Evolutionary conservation across 2,888 invertebrate species (phyloP), one percentile per base, ranked within the genome.

Genomic region (Morinoia aosen): DNA sequence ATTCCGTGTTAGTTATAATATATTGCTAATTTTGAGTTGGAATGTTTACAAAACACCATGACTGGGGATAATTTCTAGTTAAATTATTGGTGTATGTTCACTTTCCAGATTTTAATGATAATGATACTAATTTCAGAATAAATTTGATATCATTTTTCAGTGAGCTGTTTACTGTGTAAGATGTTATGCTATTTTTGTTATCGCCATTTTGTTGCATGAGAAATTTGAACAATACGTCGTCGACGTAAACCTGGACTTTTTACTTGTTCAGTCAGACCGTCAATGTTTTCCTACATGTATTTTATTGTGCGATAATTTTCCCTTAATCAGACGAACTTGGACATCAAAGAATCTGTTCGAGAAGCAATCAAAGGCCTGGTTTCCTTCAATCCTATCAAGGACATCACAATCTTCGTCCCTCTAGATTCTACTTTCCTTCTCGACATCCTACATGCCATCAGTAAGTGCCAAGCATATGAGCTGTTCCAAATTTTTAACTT

Each of bases 331-430:
- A 48, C 93, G 2, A 57, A 93, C 33, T 48, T 93, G 56, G 57
- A 57, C 40, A 93, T 93, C 93, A 33, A 93, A 56, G 93, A 93
- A 16, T 57, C 39, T 33, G 93, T 57, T 14, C 56, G n/a, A 33
- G 93, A 5, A 10, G 57, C 57, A 57, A 57, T 93, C 11, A 48
- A 0, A 7, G 93, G 93, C 57, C 48, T 93, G 93, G 10, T 93
- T 25, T 93, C 56, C 19, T 93, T 93, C 93, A 93, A 56, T 33
- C 93, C 93, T 0, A 56, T 93, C 1, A 93, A 93, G 57, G 93
- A 57, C 93, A 33, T 93, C 10, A 56, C 39, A 16, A 56, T 93
- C 57, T 93, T 93, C 19, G 57, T 93, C 58, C 93, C 93, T 93
- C 93, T 93, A 12, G 93, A 93, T 19, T 33, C 39, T 7, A 33